phyloP scores from a whole-genome alignment of 2,113 vertebrate genomes.

The Acrocephalus kingi region DNA sequence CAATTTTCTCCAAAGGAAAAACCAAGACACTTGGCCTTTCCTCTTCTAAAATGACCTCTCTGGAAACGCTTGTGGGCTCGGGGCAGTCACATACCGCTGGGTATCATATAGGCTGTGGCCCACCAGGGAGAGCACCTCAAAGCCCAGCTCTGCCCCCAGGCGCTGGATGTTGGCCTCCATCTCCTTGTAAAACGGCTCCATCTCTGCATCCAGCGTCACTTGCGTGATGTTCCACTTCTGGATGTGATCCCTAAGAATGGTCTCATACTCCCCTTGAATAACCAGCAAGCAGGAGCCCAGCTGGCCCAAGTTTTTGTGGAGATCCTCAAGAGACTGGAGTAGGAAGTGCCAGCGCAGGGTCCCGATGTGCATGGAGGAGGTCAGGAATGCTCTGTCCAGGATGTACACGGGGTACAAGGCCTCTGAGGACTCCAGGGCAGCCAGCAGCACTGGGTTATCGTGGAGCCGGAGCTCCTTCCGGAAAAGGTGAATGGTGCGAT shows the following conservation, averaged over 20 bases:
- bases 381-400: slow-evolving; percentile 55
- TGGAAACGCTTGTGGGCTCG: not conserved
- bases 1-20: not conserved
- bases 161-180: slow-evolving; percentile 51
- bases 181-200: slow-evolving; percentile 61
- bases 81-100: slow-evolving; percentile 12
- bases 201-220: slow-evolving; percentile 61
- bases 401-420: slow-evolving; percentile 56
- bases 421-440: slow-evolving; percentile 52
- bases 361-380: not conserved
- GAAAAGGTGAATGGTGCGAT: slow-evolving; percentile 70
- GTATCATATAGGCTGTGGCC: slow-evolving; percentile 66
- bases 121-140: slow-evolving; percentile 51
- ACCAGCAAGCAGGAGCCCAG: slow-evolving; percentile 61
- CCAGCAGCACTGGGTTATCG: slow-evolving; percentile 64
- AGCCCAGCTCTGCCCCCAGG: slow-evolving; percentile 57
- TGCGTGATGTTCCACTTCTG: slow-evolving; percentile 58
- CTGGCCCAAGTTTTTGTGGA: slow-evolving; percentile 29
- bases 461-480: slow-evolving; percentile 68
- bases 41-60: not conserved
- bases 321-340: slow-evolving; percentile 65
- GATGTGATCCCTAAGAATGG: slow-evolving; percentile 17
- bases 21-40: not conserved
- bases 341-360: slow-evolving; percentile 65
- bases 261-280: slow-evolving; percentile 44